Evolutionary conservation across 2,797 vertebrate genomes (phyloP), one percentile per base, ranked within the genome.

Genomic region (Parauchenoglanis ngamensis): DNA sequence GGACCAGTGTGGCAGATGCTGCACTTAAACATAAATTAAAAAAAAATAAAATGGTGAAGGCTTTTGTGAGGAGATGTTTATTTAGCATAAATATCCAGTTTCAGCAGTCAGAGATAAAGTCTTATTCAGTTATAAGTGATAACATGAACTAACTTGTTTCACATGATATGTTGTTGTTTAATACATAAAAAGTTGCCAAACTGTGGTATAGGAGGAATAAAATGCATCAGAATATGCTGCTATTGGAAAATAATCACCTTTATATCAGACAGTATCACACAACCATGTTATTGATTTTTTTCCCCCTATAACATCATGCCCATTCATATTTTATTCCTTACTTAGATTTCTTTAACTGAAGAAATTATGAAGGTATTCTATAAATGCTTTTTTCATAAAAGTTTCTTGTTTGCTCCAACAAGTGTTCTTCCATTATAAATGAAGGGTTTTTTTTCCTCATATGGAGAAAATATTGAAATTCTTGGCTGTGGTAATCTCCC

Each of bases 401-500:
- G 44, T 23, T 49, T 73, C 70, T 25, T 73, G 40, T 46, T 73
- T 73, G 21, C 7, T 44, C 44, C 72, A 49, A 13, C 23, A 57
- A 59, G 19, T 40, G 35, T 44, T 23, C 7, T 61, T 59, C 31
- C 2, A 7, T 57, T 59, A 13, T 6, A 12, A 25, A 19, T 49
- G 11, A 77, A 10, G 25, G 12, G 13, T 76, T 21, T 21, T n/a
- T n/a, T 80, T 31, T 78, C 19, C 31, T 52, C 61, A 12, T 83
- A 52, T 46, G 54, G 61, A 44, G 7, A 49, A 65, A 67, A 82
- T 82, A 52, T 65, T 21, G 44, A 63, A 82, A 19, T 82, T 65
- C 80, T 13, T 67, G 25, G 23, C 21, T 44, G 21, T 59, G 77
- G 31, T 46, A 63, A 44, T 63, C 15, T 49, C 7, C 78, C 40